Evolutionary conservation across 2,888 invertebrate species (phyloP), one percentile per base, ranked within the genome.

Genomic region (Acleris laterana): DNA sequence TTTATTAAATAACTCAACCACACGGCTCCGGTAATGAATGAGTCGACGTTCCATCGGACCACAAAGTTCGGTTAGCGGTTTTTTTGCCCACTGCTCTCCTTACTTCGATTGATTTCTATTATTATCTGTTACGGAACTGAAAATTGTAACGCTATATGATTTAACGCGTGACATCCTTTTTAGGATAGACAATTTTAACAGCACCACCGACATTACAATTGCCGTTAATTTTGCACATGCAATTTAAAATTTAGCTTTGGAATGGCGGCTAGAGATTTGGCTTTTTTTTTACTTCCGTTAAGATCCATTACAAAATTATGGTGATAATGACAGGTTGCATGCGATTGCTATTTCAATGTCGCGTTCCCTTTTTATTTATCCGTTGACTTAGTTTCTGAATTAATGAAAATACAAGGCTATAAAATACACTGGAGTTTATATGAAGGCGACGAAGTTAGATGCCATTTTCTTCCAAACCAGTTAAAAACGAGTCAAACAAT

Each of bases 41-140:
- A 84, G 80, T 83, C 77, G 82, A 78, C 80, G 77, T 76, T 80
- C 77, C 77, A 79, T 48, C 58, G 49, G 53, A 63, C 81, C 78
- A 80, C 83, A 77, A 85, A 85, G 84, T 89, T 89, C 83, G 85
- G 83, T 83, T 87, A 88, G 87, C 84, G 87, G 88, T 78, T 88
- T 86, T 87, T 89, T 89, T 87, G 80, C 77, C 78, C 77, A 79
- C 77, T 81, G 84, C 81, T 88, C 87, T 85, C 83, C 78, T 85
- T 87, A 80, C 77, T 82, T 60, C 60, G 81, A 88, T 88, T 86
- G 85, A 88, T 87, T 88, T 88, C 85, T 85, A 83, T 89, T 88
- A 88, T 87, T 84, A 81, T 75, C 77, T 74, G 77, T 74, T 77
- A 79, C 78, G 77, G 81, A 81, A 81, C 81, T 81, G 79, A 78